These are phyloP conservation scores for Diphyllodes magnificus DNA, from an alignment of 2,113 vertebrate genomes.

Conservation along the genomic window DNA sequence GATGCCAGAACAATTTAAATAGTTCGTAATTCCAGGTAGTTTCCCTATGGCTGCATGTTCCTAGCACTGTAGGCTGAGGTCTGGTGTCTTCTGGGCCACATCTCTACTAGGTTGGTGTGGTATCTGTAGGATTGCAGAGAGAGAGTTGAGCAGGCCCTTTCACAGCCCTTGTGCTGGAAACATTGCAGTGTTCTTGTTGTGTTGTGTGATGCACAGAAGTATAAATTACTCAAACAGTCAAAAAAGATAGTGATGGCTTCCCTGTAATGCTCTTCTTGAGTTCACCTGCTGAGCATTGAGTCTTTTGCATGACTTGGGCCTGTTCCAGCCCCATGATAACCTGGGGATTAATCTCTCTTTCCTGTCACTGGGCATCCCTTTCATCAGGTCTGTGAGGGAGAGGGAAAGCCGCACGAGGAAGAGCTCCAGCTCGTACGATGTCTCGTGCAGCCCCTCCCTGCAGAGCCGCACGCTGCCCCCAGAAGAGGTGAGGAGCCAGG, in stretches of 20 bases:
- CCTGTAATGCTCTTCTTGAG: background rate
- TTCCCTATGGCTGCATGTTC: background rate
- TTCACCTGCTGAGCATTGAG: background rate
- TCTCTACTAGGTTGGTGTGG: background rate
- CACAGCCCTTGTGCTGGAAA: background rate
- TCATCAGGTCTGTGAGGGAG: slow-evolving; percentile 72
- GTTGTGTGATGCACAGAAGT: background rate
- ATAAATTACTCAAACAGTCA: background rate
- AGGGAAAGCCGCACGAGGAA: slow-evolving; percentile 82
- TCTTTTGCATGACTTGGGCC: background rate
- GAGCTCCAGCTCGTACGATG: slow-evolving; percentile 87
- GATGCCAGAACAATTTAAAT: background rate
- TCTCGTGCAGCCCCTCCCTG: slow-evolving; percentile 75
- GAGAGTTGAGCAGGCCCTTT: background rate
- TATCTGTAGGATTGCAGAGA: background rate
- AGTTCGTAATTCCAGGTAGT: background rate
- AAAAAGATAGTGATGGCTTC: background rate
- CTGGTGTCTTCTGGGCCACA: background rate
- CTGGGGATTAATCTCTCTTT: background rate
- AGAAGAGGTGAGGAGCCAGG: slow-evolving; percentile 90
- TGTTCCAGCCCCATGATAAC: background rate
- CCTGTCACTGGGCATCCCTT: background rate
- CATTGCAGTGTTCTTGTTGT: background rate
- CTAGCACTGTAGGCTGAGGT: background rate
- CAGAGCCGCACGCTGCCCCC: slow-evolving; percentile 71